Evolutionary conservation across 2,888 invertebrate genomes (phyloP).

Genomic region (Pachymerium ferrugineum): DNA sequence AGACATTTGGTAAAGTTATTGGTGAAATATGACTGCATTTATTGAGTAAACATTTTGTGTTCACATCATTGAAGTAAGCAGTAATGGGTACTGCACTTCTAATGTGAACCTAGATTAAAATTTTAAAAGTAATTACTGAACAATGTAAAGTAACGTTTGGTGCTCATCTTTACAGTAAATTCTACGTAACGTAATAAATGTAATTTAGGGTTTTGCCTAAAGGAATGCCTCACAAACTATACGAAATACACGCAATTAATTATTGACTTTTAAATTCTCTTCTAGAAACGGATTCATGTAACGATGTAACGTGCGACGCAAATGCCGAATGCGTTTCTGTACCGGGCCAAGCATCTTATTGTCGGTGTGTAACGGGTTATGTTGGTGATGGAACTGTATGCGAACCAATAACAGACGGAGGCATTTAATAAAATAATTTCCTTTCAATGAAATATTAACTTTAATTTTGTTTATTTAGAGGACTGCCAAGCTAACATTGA

Average conservation of each 20-base stretch:
- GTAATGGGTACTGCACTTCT: no score
- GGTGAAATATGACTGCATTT: no score
- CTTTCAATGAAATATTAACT: background rate
- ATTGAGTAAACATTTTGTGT: no score
- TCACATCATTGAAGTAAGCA: no score
- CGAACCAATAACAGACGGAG: conserved; percentile 39
- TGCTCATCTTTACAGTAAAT: no score
- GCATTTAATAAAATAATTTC: background rate
- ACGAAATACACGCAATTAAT: conserved; percentile 44
- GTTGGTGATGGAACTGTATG: conserved; percentile 59
- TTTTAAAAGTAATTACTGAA: no score
- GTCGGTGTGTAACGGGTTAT: conserved; percentile 63
- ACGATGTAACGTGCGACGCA: conserved; percentile 57
- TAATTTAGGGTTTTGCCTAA: no score
- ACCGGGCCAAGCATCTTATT: conserved; percentile 47
- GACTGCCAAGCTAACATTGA: conserved; percentile 39
- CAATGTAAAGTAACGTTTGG: no score
- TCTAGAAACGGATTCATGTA: conserved; percentile 48
- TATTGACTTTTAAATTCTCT: conserved; percentile 25
- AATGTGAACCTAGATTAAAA: no score
- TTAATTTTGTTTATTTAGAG: background rate
- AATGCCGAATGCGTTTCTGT: conserved; percentile 54
- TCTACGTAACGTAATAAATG: no score
- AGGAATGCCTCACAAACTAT: no score
- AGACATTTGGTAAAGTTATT: no score